Conservation (phyloP, 2,888 invertebrate genomes). For the Metopia argyrocephala region DNA sequence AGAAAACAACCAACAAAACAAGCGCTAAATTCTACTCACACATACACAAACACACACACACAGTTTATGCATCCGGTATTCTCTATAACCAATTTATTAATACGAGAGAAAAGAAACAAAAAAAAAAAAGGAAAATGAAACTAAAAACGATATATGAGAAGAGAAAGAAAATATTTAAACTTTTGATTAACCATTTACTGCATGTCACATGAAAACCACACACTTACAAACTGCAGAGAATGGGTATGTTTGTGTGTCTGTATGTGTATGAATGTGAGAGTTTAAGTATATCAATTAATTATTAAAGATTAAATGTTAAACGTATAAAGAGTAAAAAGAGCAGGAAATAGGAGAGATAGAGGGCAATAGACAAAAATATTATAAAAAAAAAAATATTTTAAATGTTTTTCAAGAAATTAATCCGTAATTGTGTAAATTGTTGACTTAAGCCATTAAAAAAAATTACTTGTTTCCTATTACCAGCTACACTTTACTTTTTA, state of each 20-base stretch:
- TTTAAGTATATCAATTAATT: constrained; percentile 14
- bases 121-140: neutral
- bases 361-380: neutral
- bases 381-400: neutral
- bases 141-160: neutral
- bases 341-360: neutral
- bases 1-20: constrained; percentile 15
- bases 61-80: constrained; percentile 15
- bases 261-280: neutral
- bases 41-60: neutral
- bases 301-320: constrained; percentile 1
- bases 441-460: constrained; percentile 10
- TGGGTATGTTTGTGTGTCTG: neutral
- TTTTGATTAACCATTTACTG: constrained; percentile 44
- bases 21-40: neutral
- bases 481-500: neutral
- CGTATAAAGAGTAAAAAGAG: neutral
- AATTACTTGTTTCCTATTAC: neutral
- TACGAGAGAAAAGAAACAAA: neutral
- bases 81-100: constrained; percentile 50
- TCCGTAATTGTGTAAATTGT: neutral
- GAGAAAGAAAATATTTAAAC: constrained; percentile 13
- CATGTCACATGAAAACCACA: neutral
- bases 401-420: neutral
- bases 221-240: neutral